Evolutionary conservation across 2,888 invertebrate species (phyloP).

Genomic region (Epicampocera succincta): DNA sequence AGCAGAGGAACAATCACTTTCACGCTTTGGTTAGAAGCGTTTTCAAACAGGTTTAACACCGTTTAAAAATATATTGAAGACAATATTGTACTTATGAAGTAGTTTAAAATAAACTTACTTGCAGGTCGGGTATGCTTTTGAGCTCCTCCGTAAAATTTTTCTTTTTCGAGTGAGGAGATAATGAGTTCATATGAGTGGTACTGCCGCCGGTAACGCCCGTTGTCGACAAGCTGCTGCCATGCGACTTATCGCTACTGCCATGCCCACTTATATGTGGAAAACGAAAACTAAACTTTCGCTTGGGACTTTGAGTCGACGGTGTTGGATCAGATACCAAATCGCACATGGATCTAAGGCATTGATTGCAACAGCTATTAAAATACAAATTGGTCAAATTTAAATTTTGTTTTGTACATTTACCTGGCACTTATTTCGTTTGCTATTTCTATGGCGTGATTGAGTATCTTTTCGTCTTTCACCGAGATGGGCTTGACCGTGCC

Average conservation of each 20-base stretch:
- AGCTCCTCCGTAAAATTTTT: slow-evolving; percentile 96
- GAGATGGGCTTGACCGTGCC: slow-evolving; percentile 93
- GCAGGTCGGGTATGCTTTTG: slow-evolving; percentile 91
- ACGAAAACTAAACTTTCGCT: slow-evolving; percentile 89
- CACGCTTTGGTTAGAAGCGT: too few species aligned
- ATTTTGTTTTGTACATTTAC: slow-evolving; percentile 82
- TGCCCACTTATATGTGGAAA: slow-evolving; percentile 83
- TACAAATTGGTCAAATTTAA: neutral
- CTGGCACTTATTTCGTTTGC: slow-evolving; percentile 94
- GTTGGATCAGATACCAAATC: slow-evolving; percentile 83
- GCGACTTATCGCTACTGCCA: slow-evolving; percentile 74
- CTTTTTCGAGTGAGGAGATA: slow-evolving; percentile 81
- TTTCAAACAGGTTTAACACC: too few species aligned
- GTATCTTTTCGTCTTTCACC: slow-evolving; percentile 93
- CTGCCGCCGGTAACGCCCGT: slow-evolving; percentile 47
- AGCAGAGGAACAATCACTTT: too few species aligned
- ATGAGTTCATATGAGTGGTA: slow-evolving; percentile 78
- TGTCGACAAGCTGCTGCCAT: slow-evolving; percentile 64
- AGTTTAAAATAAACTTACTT: slow-evolving; percentile 84
- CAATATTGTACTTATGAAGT: too few species aligned
- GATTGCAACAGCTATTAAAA: too few species aligned
- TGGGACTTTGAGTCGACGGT: slow-evolving; percentile 86
- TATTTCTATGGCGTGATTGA: slow-evolving; percentile 95
- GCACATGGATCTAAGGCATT: slow-evolving; percentile 83
- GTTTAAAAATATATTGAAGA: too few species aligned